These are phyloP conservation scores for Acinonyx jubatus DNA, from an alignment of 2,113 vertebrate species.

Conservation along the genomic window DNA sequence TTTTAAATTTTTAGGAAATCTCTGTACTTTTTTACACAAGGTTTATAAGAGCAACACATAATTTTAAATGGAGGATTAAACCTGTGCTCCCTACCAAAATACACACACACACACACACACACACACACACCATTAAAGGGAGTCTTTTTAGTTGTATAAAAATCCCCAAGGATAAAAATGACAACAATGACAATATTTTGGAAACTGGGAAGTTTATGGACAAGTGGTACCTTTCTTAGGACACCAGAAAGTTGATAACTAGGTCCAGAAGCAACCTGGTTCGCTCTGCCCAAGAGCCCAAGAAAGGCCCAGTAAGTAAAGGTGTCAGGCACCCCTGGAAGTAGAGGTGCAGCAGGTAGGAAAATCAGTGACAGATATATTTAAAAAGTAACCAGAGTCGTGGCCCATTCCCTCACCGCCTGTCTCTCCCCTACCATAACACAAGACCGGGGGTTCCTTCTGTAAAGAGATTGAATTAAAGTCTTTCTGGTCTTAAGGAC, in stretches of 20 bases:
- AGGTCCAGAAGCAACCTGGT: background rate
- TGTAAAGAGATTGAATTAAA: background rate
- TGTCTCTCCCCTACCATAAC: background rate
- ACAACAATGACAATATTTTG: background rate
- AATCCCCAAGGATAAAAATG: background rate
- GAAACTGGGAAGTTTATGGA: background rate
- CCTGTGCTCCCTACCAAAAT: background rate
- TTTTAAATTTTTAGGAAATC: background rate
- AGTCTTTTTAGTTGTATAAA: background rate
- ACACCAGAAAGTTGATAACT: background rate
- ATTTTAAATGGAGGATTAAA: background rate
- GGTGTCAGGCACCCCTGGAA: background rate
- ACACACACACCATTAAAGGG: background rate
- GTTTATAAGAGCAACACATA: background rate
- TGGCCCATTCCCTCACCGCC: no score
- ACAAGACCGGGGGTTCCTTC: background rate
- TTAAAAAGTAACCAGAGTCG: background rate
- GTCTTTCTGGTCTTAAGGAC: background rate
- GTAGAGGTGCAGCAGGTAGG: background rate
- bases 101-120: no score
- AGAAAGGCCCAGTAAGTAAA: background rate
- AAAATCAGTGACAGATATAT: background rate
- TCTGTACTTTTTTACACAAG: background rate
- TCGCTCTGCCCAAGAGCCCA: background rate
- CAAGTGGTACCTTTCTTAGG: background rate